Evolutionary conservation across 2,797 vertebrate genomes (phyloP), one percentile per base, ranked within the genome.

Genomic region (Enteromius afrohamiltoni): DNA sequence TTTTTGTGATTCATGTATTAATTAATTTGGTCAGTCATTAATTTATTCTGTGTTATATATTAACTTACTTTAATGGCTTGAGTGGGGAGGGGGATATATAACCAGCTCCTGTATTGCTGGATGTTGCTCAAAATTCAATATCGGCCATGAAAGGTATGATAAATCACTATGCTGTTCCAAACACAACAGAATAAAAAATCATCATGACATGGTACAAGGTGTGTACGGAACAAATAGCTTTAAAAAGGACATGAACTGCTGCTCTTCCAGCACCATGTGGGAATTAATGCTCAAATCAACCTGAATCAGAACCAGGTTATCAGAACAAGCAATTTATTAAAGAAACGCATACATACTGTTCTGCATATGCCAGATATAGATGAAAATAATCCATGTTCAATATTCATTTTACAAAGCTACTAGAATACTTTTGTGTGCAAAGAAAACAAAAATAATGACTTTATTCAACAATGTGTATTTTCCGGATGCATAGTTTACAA

Each of bases 111-210:
- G 16, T 29, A 42, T 42, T 64, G 3, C 29, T 77, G n/a, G 6
- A 77, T 45, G 40, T 14, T 64, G 26, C 42, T 65, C 19, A 10
- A 34, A 78, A 49, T 78, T 65, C 60, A 29, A 78, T 65, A 51
- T 65, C 0, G 6, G 26, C 23, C 58, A 49, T 78, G 29, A 49
- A 78, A 65, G 60, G 17, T 51, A n/a, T 65, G 40, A 65, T 67
- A 65, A 78, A 65, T 67, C 42, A 47, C 42, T 79, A 16, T 65
- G 31, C 58, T 47, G 58, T 60, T 78, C 58, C 60, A 49, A 67
- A 65, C 55, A 77, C 60, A 78, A 47, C 77, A 79, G 45, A 67
- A 79, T 49, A 58, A 55, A 40, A 74, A 65, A 73, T 82, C 53
- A 60, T 74, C 45, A 47, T 73, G 53, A 62, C 53, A 47, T 16